Evolutionary conservation across 2,113 vertebrate species (phyloP).

Genomic region (Oncorhynchus gorbuscha): DNA sequence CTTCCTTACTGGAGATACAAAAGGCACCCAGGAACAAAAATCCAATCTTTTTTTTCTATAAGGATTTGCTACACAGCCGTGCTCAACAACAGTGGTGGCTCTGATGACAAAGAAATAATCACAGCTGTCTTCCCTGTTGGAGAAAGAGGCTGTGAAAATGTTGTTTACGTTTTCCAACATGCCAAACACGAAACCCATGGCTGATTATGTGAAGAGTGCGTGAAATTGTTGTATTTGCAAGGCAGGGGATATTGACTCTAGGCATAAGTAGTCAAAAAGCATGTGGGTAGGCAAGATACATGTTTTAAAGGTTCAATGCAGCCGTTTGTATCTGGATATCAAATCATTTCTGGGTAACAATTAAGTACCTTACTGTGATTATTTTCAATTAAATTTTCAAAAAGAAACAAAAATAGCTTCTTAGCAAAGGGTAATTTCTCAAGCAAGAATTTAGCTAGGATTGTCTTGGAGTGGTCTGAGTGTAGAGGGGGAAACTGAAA

Average conservation of each 20-base stretch:
- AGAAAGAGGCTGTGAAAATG: slow-evolving; percentile 67
- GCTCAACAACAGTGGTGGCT: slow-evolving; percentile 55
- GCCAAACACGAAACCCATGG: slow-evolving; percentile 67
- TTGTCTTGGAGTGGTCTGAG: too few species aligned
- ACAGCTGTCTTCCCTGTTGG: slow-evolving; percentile 28
- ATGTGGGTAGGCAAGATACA: slow-evolving; percentile 51
- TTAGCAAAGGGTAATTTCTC: too few species aligned
- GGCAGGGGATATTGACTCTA: slow-evolving; percentile 63
- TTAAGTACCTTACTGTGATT: too few species aligned
- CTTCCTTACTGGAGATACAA: slow-evolving; percentile 74
- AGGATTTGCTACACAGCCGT: slow-evolving; percentile 68
- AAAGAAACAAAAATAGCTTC: too few species aligned
- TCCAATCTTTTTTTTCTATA: slow-evolving; percentile 68
- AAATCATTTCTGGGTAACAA: too few species aligned
- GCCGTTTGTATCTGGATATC: too few species aligned
- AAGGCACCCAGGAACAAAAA: slow-evolving; percentile 76
- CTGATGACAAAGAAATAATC: slow-evolving; percentile 76
- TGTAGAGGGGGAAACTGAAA: too few species aligned
- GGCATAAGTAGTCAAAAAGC: slow-evolving; percentile 60
- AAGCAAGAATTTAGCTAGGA: too few species aligned
- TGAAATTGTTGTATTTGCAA: slow-evolving; percentile 73
- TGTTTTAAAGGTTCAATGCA: slow-evolving; percentile 20
- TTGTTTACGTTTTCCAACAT: slow-evolving; percentile 69
- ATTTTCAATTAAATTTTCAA: too few species aligned
- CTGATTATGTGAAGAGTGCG: slow-evolving; percentile 42